A percentile compares a stretch with the other conserved stretches of the same genome.
phyloP scores from a whole-genome alignment of 2,797 vertebrate genomes.

The Fistularia commersonii region DNA sequence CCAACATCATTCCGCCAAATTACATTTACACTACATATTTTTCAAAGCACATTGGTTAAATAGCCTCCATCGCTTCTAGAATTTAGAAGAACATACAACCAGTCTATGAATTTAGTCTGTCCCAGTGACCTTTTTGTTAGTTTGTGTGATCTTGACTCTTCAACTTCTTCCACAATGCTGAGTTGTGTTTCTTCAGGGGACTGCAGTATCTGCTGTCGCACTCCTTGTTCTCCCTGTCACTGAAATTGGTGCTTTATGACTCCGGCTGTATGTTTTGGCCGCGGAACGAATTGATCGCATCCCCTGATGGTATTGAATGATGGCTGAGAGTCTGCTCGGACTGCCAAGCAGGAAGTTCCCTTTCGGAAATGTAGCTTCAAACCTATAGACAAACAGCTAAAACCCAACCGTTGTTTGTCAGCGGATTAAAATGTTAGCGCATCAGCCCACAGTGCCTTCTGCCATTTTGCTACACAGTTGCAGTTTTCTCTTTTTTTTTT shows the following conservation, averaged over 20 bases:
- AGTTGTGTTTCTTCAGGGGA: background rate
- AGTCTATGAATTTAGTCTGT: no score
- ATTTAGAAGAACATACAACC: no score
- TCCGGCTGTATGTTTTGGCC: conserved; percentile 4
- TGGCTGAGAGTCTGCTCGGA: background rate
- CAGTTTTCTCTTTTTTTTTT: no score
- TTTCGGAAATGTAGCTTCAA: conserved; percentile 2
- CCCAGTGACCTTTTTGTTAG: background rate
- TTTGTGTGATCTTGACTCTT: background rate
- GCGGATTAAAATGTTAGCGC: no score
- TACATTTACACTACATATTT: background rate
- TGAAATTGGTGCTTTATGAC: conserved; percentile 1
- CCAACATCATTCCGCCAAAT: no score
- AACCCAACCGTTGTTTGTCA: background rate
- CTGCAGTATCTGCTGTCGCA: conserved; percentile 3
- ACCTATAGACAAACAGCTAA: background rate
- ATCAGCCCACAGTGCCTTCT: background rate
- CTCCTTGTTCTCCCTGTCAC: background rate
- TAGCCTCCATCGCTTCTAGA: no score
- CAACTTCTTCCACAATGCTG: background rate
- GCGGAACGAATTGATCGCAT: conserved; percentile 3
- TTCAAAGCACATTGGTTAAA: background rate
- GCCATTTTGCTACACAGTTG: background rate
- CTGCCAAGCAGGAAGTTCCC: background rate
- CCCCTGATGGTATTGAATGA: conserved; percentile 5